Evolutionary conservation across 2,797 vertebrate genomes (phyloP), one percentile per base, ranked within the genome.

Genomic region (Cygnus olor): DNA sequence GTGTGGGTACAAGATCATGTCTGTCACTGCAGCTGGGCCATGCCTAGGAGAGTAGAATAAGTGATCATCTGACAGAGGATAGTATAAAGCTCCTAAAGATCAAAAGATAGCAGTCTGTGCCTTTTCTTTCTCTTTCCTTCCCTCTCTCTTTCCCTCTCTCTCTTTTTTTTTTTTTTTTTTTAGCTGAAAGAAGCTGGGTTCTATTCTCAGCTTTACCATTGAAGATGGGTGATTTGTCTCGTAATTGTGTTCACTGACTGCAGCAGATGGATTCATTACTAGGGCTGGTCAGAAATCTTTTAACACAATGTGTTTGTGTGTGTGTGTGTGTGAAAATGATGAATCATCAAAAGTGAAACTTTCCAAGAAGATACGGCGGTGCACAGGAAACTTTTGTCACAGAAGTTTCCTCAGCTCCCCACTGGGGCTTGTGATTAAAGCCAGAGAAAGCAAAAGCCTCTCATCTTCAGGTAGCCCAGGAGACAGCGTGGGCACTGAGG

Each of bases 191-290:
- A 69, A 69, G 6, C 1, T 1, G 61, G 24, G 36, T 56, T 93
- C 81, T 90, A 42, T 95, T 96, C 74, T 92, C 81, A 92, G 64
- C 25, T 89, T 88, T 87, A 66, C 68, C 0, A 3, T 61, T 92
- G 81, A 93, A 89, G 79, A 78, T 61, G 68, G 88, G 84, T 87
- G 74, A 92, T 95, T 97, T 90, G 79, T 95, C 90, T 95, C 54
- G 1, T 89, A 95, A 95, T 94, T 93, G 84, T 93, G 89, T 80
- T 97, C 72, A 0, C 72, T 87, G 89, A 85, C 89, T 95, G 79
- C 86, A 96, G 93, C 89, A 95, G 92, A 95, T 94, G 90, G 89
- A 96, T 93, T 95, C 92, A 95, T 95, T 97, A 91, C 90, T 85
- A 90, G 93, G 92, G 94, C 42, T 90, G 95, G 90, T 95, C 93